Base-by-base conservation (phyloP, 2,113 vertebrate genomes). In the Oreochromis niloticus region DNA sequence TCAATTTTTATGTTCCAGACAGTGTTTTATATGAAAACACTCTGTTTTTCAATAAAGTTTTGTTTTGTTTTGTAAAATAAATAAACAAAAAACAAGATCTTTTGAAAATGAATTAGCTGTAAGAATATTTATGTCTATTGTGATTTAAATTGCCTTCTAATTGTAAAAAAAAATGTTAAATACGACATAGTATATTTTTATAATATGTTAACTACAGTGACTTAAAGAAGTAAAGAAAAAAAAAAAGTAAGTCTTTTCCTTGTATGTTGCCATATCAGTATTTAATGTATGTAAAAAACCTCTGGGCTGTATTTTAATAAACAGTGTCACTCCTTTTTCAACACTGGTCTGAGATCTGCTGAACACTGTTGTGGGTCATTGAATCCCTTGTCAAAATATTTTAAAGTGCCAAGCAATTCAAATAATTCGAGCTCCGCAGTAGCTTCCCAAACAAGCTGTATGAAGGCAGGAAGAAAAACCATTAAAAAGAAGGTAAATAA, bases 101-200 rank as follows among this genome's bases (percentile, higher is more conserved):
- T 91, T 84, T 32, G 66, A 84, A 81, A 88, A 81, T 16, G 54
- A 87, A 87, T 68, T 78, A 87, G 17, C 34, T 89, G 82, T 92
- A 82, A 85, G 41, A 34, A 68, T 92, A 93, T 93, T 94, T 91
- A 91, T 92, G 83, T 80, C 86, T 87, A 75, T 86, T 89, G 88
- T 94, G 85, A 95, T 94, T 94, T 91, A 80, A 87, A 93, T 92
- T 93, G 94, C 95, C 95, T 96, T 96, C 59, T 48, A 91, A 88
- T 81, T 95, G 91, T 95, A 93, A 92, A 85, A 86, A 68, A 80
- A 92, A 87, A 88, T 54, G 87, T 91, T 81, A 90, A 93, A 93
- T 94, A 93, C 84, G 81, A 93, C 79, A 91, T 88, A 93, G 66
- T 95, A 88, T 95, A 95, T 96, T 95, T 95, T 96, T 96, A 83